Conservation (phyloP, 2,888 invertebrate genomes). For the Anthophora plumipes region DNA sequence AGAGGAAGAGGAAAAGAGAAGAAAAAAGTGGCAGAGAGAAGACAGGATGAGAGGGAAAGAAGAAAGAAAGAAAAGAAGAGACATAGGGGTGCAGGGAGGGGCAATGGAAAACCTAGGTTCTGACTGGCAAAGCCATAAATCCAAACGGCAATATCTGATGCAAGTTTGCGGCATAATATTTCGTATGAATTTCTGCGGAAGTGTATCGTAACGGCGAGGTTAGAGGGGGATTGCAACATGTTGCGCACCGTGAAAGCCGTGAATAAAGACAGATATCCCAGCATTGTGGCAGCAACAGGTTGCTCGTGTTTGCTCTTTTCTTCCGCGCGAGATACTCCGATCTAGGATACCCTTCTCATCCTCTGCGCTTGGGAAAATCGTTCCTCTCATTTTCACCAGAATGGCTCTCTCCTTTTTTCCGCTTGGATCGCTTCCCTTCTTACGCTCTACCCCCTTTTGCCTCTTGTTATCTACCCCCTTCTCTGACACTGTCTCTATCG, state of each 20-base stretch:
- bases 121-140: slow-evolving; percentile 42
- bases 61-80: neutral
- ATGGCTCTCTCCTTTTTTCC: no score
- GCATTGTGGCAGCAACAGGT: slow-evolving; percentile 72
- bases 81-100: neutral
- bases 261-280: slow-evolving; percentile 56
- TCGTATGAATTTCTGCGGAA: slow-evolving; percentile 26
- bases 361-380: slow-evolving; percentile 28
- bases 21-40: no score
- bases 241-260: slow-evolving; percentile 48
- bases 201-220: neutral
- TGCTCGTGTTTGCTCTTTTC: slow-evolving; percentile 71
- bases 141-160: slow-evolving; percentile 21
- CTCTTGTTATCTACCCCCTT: no score
- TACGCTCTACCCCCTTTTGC: no score
- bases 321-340: slow-evolving; percentile 51
- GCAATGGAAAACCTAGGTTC: slow-evolving; percentile 3
- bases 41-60: no score
- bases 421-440: no score
- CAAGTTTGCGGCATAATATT: slow-evolving; percentile 40
- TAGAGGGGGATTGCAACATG: slow-evolving; percentile 60
- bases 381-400: slow-evolving; percentile 37
- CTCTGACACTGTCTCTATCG: no score
- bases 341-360: slow-evolving; percentile 54
- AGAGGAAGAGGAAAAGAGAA: no score